These are phyloP conservation scores for Clavelina lepadiformis DNA, from an alignment of 23 tunicate species.

Conservation along the genomic window DNA sequence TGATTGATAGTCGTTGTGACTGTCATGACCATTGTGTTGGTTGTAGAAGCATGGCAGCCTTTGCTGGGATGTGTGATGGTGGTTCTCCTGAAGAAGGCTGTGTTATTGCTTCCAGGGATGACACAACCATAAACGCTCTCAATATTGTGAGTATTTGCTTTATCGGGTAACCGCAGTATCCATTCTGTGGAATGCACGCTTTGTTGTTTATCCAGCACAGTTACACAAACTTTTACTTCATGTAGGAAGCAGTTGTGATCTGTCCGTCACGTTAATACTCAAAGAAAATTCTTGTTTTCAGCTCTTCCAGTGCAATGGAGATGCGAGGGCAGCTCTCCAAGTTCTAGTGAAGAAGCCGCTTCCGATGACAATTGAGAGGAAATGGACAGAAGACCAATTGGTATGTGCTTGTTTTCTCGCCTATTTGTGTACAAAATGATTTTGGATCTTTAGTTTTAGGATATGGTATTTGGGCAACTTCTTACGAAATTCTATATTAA, in stretches of 20 bases:
- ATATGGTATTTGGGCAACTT: too few relatives aligned
- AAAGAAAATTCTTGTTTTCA: conserved; percentile 18
- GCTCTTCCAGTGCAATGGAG: conserved; percentile 68
- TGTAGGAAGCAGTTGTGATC: not conserved
- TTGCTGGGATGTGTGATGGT: conserved; percentile 95
- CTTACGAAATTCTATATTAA: too few relatives aligned
- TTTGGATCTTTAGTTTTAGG: too few relatives aligned
- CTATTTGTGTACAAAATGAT: too few relatives aligned
- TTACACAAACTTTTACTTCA: too few relatives aligned
- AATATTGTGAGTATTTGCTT: conserved; percentile 60
- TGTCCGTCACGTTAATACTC: not conserved
- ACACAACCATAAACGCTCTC: conserved; percentile 79
- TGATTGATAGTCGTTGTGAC: too few relatives aligned
- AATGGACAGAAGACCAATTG: conserved; percentile 96
- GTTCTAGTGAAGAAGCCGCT: conserved; percentile 74
- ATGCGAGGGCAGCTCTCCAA: conserved; percentile 60
- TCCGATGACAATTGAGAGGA: conserved; percentile 77
- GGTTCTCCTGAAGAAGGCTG: conserved; percentile 87
- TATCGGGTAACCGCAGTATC: not conserved
- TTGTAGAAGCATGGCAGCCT: conserved; percentile 77
- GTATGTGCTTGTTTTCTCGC: conserved; percentile 32
- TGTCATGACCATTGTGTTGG: too few relatives aligned
- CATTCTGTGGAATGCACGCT: too few relatives aligned
- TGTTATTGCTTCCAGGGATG: conserved; percentile 71
- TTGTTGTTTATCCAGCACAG: too few relatives aligned